Base-by-base conservation (phyloP, 2,888 invertebrate species). In the Aromia moschata region DNA sequence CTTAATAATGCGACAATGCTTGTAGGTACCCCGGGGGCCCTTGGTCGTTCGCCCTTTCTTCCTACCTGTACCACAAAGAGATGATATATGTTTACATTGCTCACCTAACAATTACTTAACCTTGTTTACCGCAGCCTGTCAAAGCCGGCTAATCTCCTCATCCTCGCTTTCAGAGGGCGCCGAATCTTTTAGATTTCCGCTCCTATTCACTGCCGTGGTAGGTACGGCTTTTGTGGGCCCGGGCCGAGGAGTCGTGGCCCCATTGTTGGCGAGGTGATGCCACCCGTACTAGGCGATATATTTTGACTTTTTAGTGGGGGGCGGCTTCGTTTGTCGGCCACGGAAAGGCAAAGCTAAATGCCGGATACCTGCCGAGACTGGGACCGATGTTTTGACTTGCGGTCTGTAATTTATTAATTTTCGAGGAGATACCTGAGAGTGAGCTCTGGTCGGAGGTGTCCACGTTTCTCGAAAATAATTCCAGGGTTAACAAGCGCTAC, bases 101-200 rank as follows among this genome's bases (percentile, higher is more conserved):
- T 59, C 64, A 59, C 68, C 62, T 68, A 62, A 73, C 74, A 79
- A 78, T 78, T 77, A 78, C 74, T 77, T 78, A 78, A 74, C 78
- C 79, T 79, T 80, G 77, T 79, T 79, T 78, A 79, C 79, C 80
- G 71, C 79, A 80, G 79, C 73, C 76, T 79, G 80, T 79, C 79
- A 80, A 78, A 79, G 78, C 77, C 73, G 71, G 76, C 78, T 79
- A 80, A 80, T 80, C 80, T 76, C 70, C 73, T 77, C 72, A 70
- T 61, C 51, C 56, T 53, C 20, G 37, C 43, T 20, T 16, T 45
- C 56, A 56, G 55, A 58, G 59, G 52, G 53, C 52, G 52, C 60
- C 55, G 56, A 25, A 31, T 58, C 64, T 53, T 62, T 62, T 61
- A 59, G 49, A 53, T 47, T 60, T 47, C 45, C 46, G 46, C 60